Evolutionary conservation across 2,113 vertebrate species (phyloP).

Genomic region (Lepus americanus): DNA sequence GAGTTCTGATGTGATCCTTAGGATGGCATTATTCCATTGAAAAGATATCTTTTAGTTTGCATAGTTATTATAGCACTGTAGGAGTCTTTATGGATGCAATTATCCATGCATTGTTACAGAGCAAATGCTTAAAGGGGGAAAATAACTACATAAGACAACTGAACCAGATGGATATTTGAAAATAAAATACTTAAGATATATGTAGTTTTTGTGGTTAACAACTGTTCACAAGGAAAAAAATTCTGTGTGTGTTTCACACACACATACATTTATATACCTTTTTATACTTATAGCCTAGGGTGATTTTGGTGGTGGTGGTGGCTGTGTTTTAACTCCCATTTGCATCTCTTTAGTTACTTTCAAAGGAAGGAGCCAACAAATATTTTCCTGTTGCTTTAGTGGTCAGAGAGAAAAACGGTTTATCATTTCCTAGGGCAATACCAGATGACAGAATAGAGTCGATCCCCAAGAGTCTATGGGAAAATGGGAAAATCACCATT

Average conservation of each 20-base stretch:
- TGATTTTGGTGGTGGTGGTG: constrained; percentile 27
- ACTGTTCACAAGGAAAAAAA: constrained; percentile 41
- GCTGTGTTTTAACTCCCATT: constrained; percentile 67
- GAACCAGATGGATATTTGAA: constrained; percentile 76
- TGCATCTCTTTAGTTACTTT: constrained; percentile 76
- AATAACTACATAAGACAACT: constrained; percentile 61
- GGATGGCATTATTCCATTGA: constrained; percentile 68
- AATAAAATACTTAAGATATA: constrained; percentile 75
- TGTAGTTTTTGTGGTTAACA: constrained; percentile 72
- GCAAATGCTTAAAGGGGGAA: not conserved
- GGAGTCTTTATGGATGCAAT: constrained; percentile 69
- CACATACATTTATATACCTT: constrained; percentile 43
- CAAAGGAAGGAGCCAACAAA: constrained; percentile 74
- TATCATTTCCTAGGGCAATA: constrained; percentile 73
- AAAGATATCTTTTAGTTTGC: constrained; percentile 63
- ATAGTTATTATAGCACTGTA: constrained; percentile 66
- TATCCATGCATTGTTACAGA: constrained; percentile 77
- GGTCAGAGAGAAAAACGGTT: constrained; percentile 67
- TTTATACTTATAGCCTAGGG: constrained; percentile 59
- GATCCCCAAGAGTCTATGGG: constrained; percentile 61
- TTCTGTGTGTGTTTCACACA: too few species aligned
- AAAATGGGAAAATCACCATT: constrained; percentile 77
- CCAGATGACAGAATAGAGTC: constrained; percentile 64
- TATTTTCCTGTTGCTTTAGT: constrained; percentile 73
- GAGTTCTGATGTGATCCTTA: constrained; percentile 55